Conservation (phyloP, 2,797 vertebrate genomes). For the Momotus momota region DNA sequence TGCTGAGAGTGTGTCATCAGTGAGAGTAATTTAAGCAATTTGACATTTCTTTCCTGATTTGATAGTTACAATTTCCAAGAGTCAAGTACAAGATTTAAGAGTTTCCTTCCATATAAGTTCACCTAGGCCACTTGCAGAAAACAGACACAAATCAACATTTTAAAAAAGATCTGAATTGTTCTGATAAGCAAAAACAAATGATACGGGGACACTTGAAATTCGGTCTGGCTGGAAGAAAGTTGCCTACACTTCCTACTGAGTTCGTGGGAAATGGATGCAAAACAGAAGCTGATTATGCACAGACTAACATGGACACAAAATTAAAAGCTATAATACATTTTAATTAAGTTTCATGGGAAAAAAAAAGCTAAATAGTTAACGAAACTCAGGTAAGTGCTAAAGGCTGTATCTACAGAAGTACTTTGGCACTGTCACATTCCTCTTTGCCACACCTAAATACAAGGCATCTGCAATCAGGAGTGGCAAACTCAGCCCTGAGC, state of each 20-base stretch:
- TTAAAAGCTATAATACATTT: not conserved
- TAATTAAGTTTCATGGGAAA: not conserved
- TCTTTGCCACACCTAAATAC: not conserved
- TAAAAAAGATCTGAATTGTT: not conserved
- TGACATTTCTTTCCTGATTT: not conserved
- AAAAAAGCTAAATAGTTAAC: not conserved
- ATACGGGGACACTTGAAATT: not conserved
- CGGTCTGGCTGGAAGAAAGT: not conserved
- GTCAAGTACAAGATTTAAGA: not conserved
- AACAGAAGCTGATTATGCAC: not conserved
- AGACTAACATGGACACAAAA: not conserved
- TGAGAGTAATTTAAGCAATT: slow-evolving; percentile 1
- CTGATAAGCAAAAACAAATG: not conserved
- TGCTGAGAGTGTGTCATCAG: not conserved
- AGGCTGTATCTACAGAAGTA: not conserved
- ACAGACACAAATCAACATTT: not conserved
- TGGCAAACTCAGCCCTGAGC: not conserved
- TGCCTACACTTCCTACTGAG: not conserved
- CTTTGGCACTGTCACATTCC: not conserved
- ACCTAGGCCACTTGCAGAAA: not conserved
- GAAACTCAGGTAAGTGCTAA: not conserved
- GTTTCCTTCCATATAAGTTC: not conserved
- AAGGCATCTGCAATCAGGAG: not conserved
- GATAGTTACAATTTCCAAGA: not conserved
- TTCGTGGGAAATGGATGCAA: not conserved